phyloP scores from a whole-genome alignment of 2,113 vertebrate species.

The Willisornis vidua region DNA sequence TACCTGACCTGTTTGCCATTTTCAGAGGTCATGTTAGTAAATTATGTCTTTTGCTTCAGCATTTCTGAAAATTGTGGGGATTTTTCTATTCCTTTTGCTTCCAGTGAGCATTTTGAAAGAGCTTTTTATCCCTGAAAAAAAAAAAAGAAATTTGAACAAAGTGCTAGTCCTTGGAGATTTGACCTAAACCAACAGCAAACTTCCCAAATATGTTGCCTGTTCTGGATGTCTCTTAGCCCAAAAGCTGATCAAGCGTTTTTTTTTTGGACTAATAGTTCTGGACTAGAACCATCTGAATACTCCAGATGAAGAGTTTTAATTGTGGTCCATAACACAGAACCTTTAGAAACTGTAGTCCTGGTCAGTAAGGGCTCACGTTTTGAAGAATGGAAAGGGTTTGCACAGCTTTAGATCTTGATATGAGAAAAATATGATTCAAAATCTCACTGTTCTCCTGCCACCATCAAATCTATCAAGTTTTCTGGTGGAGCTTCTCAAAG shows the following conservation, averaged over 20 bases:
- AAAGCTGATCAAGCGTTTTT: neutral
- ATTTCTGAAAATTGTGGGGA: neutral
- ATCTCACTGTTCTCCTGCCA: neutral
- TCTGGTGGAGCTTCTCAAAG: neutral
- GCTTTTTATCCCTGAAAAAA: neutral
- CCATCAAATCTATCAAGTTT: neutral
- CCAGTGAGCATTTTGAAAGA: neutral
- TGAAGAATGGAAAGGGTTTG: neutral
- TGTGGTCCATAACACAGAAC: rapidly evolving
- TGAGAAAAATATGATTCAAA: neutral
- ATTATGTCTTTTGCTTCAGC: neutral
- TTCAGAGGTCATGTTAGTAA: neutral
- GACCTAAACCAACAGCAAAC: neutral
- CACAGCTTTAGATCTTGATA: neutral
- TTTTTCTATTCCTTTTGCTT: neutral
- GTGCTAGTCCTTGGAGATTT: neutral
- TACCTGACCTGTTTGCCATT: neutral
- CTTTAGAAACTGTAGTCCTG: neutral
- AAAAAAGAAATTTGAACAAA: neutral
- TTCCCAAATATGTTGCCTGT: neutral
- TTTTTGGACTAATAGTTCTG: neutral
- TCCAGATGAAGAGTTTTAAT: neutral
- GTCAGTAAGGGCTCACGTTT: neutral
- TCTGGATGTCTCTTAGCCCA: neutral
- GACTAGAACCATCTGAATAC: neutral